Conservation (phyloP, 2,113 vertebrate genomes). For the Conger conger region DNA sequence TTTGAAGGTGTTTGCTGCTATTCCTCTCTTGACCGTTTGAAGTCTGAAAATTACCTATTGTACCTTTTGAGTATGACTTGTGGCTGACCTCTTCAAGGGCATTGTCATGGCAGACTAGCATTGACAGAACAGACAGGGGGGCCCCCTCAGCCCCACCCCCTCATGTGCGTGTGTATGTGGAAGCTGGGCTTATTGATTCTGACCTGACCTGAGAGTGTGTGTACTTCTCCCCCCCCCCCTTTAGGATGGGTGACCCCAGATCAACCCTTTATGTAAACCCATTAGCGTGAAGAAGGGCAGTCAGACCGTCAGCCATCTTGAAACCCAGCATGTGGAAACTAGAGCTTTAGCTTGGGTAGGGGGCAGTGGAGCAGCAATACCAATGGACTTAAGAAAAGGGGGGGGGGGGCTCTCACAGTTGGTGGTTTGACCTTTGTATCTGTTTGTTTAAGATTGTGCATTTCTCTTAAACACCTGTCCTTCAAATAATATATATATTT, state of each 20-base stretch:
- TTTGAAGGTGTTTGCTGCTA: too few species aligned
- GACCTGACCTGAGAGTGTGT: conserved; percentile 29
- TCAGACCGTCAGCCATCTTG: conserved; percentile 18
- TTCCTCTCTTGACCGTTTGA: too few species aligned
- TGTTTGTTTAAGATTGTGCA: conserved; percentile 45
- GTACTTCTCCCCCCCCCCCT: conserved; percentile 40
- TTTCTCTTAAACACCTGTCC: conserved; percentile 41
- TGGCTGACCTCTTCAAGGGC: conserved; percentile 21
- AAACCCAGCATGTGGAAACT: neutral
- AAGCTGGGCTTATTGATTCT: conserved; percentile 37
- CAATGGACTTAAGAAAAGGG: neutral
- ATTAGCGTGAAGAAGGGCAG: conserved; percentile 53
- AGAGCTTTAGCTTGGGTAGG: conserved; percentile 8
- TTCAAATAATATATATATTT: conserved; percentile 43
- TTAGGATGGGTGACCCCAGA: conserved; percentile 53
- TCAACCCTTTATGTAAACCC: conserved; percentile 63
- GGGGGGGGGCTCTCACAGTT: conserved; percentile 18
- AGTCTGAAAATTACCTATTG: too few species aligned
- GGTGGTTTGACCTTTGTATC: conserved; percentile 34
- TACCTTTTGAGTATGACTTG: neutral
- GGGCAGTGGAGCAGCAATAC: conserved; percentile 13
- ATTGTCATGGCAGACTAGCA: conserved; percentile 10
- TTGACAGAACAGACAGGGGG: conserved; percentile 14
- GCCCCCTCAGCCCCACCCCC: conserved; percentile 17
- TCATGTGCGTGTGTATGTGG: neutral